Percentiles rank a stretch among this genome's conserved stretches.
Conservation (phyloP, 1,140 invertebrate species). For the Achatina immaculata region DNA sequence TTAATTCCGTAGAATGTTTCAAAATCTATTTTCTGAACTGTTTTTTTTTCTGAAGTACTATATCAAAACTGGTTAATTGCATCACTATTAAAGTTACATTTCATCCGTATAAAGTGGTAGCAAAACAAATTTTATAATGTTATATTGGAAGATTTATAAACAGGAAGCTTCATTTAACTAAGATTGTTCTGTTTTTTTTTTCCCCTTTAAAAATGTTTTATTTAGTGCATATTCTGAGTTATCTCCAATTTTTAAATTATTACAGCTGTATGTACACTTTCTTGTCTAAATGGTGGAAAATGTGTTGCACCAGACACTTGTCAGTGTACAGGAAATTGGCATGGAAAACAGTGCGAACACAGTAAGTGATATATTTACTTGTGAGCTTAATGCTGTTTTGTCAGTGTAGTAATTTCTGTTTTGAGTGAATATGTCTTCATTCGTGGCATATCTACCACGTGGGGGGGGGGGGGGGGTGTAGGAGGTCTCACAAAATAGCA, state of each 20-base stretch:
- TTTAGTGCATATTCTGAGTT: background rate
- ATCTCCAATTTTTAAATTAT: slow-evolving; percentile 18
- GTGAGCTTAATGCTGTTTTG: background rate
- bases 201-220: background rate
- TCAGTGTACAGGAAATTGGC: slow-evolving; percentile 79
- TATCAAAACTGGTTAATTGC: too few species aligned
- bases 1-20: too few species aligned
- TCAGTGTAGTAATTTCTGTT: background rate
- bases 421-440: background rate
- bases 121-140: too few species aligned
- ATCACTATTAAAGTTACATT: too few species aligned
- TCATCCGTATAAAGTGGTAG: too few species aligned
- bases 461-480: background rate
- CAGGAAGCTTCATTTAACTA: too few species aligned
- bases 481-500: background rate
- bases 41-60: too few species aligned
- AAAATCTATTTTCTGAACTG: too few species aligned
- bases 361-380: slow-evolving; percentile 14
- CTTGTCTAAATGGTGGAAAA: slow-evolving; percentile 83
- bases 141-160: too few species aligned
- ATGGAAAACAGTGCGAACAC: slow-evolving; percentile 77
- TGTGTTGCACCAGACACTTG: slow-evolving; percentile 80
- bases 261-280: slow-evolving; percentile 79
- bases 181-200: too few species aligned
- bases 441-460: background rate